Percentiles rank a stretch among this genome's conserved stretches.
Evolutionary conservation across 2,797 vertebrate species (phyloP).

Genomic region (Tarsius wallacei): DNA sequence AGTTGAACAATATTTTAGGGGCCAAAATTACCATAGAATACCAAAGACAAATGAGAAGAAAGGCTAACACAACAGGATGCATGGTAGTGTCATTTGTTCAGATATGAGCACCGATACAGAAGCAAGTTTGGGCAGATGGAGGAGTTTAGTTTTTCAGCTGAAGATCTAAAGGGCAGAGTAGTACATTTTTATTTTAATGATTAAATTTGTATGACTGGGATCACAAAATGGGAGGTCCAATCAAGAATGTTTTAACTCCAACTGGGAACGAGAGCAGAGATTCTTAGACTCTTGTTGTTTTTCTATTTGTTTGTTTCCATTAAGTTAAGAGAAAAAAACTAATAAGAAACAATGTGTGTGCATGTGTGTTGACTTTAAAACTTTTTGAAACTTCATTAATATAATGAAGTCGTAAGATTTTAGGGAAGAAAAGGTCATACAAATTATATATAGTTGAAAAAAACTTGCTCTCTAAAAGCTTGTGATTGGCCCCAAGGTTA

Average conservation of each 20-base stretch:
- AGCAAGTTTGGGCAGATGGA: not conserved
- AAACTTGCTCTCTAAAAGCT: not conserved
- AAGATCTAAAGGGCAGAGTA: not conserved
- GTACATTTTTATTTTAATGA: constrained; percentile 10
- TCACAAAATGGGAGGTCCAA: not conserved
- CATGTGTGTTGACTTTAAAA: not conserved
- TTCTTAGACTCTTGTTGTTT: not conserved
- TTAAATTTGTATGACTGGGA: not conserved
- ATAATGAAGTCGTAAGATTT: not conserved
- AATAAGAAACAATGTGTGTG: not conserved
- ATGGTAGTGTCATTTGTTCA: not conserved
- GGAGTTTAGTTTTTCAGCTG: not conserved
- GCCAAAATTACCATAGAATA: not conserved
- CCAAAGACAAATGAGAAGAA: not conserved
- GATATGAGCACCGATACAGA: not conserved
- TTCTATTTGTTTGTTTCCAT: not conserved
- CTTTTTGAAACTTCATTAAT: not conserved
- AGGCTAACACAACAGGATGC: not conserved
- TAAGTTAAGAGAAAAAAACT: constrained; percentile 1
- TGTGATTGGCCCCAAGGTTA: not conserved
- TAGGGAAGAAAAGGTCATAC: not conserved
- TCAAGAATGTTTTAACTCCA: not conserved
- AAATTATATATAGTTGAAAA: not conserved
- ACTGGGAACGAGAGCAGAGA: not conserved
- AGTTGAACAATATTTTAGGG: not conserved